These are phyloP conservation scores for Pterostichus niger DNA, from an alignment of 2,888 invertebrate species.

Conservation along the genomic window DNA sequence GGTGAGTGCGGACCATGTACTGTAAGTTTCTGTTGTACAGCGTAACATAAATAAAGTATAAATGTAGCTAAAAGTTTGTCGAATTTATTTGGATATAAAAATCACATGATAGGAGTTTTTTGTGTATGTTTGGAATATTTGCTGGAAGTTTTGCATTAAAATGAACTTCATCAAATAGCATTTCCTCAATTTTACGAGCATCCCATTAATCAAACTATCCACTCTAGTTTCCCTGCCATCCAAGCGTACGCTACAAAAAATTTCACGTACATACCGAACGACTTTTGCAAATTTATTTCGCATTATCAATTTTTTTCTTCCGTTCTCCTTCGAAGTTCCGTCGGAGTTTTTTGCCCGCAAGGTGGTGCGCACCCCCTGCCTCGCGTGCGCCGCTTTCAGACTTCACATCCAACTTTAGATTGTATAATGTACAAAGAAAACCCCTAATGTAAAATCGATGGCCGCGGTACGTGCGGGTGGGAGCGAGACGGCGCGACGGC, in stretches of 20 bases:
- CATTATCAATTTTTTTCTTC: conserved; percentile 77
- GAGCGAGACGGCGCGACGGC: conserved; percentile 24
- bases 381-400: conserved; percentile 49
- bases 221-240: conserved; percentile 45
- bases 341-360: conserved; percentile 67
- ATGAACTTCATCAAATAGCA: conserved; percentile 47
- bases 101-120: conserved; percentile 2
- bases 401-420: conserved; percentile 78
- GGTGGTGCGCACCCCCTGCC: conserved; percentile 50
- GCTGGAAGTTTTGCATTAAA: conserved; percentile 59
- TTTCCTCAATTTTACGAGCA: conserved; percentile 67
- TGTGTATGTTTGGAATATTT: conserved; percentile 6
- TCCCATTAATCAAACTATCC: conserved; percentile 62
- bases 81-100: not conserved
- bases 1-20: too few species aligned
- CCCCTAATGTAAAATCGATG: conserved; percentile 79
- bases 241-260: conserved; percentile 59
- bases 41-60: too few species aligned
- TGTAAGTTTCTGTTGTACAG: too few species aligned
- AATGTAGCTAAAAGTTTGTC: not conserved
- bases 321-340: conserved; percentile 74
- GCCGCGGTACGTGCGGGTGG: conserved; percentile 65
- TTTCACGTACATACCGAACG: conserved; percentile 62
- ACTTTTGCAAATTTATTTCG: conserved; percentile 76
- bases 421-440: conserved; percentile 79